A percentile compares a stretch with the other conserved stretches of the same genome.
Conservation (phyloP, 1,140 invertebrate genomes). For the Chironomus tepperi region DNA sequence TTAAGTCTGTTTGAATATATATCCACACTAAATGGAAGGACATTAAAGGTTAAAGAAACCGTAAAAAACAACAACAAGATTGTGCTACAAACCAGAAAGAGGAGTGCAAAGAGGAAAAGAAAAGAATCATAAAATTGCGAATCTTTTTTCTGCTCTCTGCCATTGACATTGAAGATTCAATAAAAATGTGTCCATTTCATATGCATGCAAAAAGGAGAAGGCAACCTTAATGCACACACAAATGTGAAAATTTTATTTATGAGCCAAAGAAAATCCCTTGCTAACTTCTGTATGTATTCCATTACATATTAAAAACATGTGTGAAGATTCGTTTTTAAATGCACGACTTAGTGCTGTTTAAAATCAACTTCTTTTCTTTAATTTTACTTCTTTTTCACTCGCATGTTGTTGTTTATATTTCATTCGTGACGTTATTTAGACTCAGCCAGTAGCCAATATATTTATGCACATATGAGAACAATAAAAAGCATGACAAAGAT, state of each 20-base stretch:
- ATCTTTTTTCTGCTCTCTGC: conserved; percentile 5
- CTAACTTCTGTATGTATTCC: no score
- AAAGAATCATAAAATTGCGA: neutral
- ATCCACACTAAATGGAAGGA: conserved; percentile 9
- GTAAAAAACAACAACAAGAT: conserved; percentile 4
- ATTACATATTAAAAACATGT: conserved; percentile 10
- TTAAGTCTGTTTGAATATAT: no score
- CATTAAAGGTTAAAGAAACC: conserved; percentile 20
- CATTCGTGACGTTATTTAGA: conserved; percentile 11
- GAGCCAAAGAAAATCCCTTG: no score
- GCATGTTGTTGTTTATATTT: neutral
- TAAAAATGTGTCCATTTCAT: conserved; percentile 7
- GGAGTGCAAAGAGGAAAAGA: neutral
- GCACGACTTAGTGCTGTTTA: neutral
- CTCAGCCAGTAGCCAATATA: neutral
- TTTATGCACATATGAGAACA: neutral
- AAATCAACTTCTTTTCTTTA: neutral
- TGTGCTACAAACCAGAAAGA: neutral
- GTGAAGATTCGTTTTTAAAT: neutral
- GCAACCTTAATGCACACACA: neutral
- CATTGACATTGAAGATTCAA: neutral
- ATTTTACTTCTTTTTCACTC: no score
- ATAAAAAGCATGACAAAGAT: conserved; percentile 9
- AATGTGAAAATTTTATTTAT: no score
- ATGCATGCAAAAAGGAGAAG: neutral